These are phyloP conservation scores for Alectura lathami DNA, from an alignment of 2,113 vertebrate genomes.

Conservation along the genomic window DNA sequence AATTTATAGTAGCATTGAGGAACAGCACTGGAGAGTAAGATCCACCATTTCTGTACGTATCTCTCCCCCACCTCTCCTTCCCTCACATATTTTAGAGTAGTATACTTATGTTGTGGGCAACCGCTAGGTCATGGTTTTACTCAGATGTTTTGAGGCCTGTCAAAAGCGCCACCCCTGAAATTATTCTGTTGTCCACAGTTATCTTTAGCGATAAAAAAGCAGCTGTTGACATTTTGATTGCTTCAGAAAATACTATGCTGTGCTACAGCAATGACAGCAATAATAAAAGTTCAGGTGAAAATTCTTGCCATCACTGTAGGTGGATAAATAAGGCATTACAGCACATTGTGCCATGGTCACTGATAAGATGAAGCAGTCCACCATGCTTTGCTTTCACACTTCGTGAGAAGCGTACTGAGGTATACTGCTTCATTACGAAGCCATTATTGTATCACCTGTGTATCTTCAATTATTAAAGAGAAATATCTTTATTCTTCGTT, in stretches of 20 bases:
- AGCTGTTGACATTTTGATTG: slow-evolving; percentile 34
- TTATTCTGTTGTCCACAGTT: neutral
- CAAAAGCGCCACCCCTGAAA: neutral
- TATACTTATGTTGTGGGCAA: neutral
- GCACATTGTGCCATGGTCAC: neutral
- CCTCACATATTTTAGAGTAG: neutral
- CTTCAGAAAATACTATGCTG: neutral
- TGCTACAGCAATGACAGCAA: neutral
- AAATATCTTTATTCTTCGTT: neutral
- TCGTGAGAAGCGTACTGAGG: too few relatives aligned
- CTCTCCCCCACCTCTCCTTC: neutral
- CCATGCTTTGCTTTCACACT: neutral
- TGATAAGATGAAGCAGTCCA: neutral
- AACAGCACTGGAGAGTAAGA: neutral
- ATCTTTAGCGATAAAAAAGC: neutral
- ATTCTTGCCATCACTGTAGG: neutral
- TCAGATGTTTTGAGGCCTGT: neutral
- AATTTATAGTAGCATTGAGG: neutral
- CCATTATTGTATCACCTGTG: neutral
- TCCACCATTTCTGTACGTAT: neutral
- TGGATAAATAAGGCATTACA: neutral
- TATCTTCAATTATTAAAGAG: neutral
- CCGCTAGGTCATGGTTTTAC: neutral
- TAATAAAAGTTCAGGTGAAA: slow-evolving; percentile 26
- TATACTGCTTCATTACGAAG: neutral